phyloP scores from a whole-genome alignment of 2,888 invertebrate species.

The Sinotaia quadrata region DNA sequence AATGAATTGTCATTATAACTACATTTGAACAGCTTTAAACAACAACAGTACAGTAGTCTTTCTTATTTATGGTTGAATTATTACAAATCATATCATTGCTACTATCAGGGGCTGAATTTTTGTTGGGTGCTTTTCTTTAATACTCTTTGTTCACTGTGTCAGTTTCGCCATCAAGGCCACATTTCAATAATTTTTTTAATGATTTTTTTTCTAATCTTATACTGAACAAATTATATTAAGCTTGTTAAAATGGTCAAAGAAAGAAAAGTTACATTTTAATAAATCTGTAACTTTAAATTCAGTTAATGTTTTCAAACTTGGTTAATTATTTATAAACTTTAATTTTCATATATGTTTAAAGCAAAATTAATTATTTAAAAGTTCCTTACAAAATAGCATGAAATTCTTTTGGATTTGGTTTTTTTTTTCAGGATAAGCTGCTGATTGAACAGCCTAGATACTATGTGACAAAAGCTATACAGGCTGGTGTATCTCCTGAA shows the following conservation, averaged over 20 bases:
- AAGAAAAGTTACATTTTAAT: not conserved
- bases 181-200: not conserved
- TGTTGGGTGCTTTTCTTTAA: no score
- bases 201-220: not conserved
- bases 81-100: no score
- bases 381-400: not conserved
- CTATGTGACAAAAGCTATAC: slow-evolving; percentile 36
- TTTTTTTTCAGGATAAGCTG: not conserved
- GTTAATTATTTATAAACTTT: not conserved
- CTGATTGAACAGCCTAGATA: not conserved
- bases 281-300: not conserved
- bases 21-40: no score
- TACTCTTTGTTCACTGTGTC: no score
- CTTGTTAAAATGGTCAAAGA: not conserved
- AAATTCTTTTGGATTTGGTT: not conserved
- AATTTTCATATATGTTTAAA: not conserved
- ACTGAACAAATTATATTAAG: not conserved
- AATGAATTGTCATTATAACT: no score
- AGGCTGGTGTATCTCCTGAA: slow-evolving; percentile 47
- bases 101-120: no score
- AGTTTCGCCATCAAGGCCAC: not conserved
- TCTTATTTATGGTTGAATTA: no score
- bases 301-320: not conserved
- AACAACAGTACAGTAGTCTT: no score
- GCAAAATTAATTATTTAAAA: not conserved